Conservation (phyloP, 1,140 invertebrate species). For the Reticulitermes speratus region DNA sequence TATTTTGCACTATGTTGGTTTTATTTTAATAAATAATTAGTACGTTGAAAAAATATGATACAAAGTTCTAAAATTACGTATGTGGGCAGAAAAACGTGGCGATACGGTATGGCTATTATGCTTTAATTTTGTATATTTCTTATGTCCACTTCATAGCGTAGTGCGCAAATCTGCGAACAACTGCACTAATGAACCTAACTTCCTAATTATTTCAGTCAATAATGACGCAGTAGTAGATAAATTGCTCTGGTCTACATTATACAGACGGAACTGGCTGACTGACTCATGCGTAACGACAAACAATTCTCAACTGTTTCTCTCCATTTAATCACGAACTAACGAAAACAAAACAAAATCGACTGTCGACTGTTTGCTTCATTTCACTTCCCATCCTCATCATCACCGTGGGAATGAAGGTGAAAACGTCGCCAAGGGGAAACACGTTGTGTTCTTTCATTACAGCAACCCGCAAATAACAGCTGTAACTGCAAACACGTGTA, state of each 20-base stretch:
- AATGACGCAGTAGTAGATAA: neutral
- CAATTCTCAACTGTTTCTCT: neutral
- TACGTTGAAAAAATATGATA: no score
- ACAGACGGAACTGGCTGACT: neutral
- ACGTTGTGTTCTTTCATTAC: neutral
- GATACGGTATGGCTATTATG: no score
- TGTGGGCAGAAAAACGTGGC: no score
- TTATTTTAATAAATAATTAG: no score
- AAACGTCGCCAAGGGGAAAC: neutral
- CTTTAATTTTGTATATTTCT: no score
- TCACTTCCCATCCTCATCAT: neutral
- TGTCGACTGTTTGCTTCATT: neutral
- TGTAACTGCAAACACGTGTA: neutral
- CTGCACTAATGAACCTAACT: neutral
- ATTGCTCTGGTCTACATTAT: neutral
- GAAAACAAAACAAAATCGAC: neutral
- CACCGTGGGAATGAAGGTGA: neutral
- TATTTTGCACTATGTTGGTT: no score
- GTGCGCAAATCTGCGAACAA: neutral
- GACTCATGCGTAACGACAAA: slow-evolving; percentile 1
- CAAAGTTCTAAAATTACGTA: no score
- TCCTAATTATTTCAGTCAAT: neutral
- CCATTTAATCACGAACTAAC: neutral
- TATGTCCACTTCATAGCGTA: neutral
- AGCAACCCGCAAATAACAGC: neutral